Evolutionary conservation across 2,113 vertebrate genomes (phyloP).

Genomic region (Podarcis muralis): DNA sequence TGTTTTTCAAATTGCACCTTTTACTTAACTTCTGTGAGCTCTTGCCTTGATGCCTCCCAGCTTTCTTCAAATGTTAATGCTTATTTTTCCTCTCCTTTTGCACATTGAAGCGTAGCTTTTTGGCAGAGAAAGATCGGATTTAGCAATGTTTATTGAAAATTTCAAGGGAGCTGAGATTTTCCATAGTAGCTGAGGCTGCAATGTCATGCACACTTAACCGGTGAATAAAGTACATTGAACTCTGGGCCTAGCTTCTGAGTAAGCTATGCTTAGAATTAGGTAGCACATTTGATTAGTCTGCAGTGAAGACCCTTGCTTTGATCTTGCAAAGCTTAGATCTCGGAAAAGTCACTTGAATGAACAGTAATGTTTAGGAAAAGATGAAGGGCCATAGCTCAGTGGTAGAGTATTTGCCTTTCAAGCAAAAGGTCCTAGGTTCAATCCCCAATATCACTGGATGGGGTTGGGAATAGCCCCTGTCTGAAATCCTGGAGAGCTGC

Average conservation of each 20-base stretch:
- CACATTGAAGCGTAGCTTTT: not conserved
- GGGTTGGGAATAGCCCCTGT: too few species aligned
- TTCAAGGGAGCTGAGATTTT: not conserved
- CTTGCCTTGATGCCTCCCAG: not conserved
- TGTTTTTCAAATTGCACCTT: not conserved
- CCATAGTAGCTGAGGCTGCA: not conserved
- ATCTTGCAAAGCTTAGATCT: not conserved
- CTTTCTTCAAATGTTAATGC: not conserved
- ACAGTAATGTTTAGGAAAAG: not conserved
- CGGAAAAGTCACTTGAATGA: not conserved
- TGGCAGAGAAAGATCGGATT: not conserved
- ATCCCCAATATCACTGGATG: too few species aligned
- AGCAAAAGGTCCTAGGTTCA: too few species aligned
- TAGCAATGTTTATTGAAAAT: not conserved
- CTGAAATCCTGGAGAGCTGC: too few species aligned
- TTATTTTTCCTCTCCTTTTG: not conserved
- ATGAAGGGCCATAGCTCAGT: too few species aligned
- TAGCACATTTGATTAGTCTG: not conserved
- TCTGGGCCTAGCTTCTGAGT: not conserved
- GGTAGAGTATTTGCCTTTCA: too few species aligned
- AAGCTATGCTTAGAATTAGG: not conserved
- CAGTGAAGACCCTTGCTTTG: not conserved
- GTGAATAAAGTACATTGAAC: not conserved
- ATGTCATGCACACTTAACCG: not conserved
- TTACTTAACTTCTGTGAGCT: too few species aligned